Evolutionary conservation across 2,797 vertebrate species (phyloP).

Genomic region (Petrocephalus sullivani): DNA sequence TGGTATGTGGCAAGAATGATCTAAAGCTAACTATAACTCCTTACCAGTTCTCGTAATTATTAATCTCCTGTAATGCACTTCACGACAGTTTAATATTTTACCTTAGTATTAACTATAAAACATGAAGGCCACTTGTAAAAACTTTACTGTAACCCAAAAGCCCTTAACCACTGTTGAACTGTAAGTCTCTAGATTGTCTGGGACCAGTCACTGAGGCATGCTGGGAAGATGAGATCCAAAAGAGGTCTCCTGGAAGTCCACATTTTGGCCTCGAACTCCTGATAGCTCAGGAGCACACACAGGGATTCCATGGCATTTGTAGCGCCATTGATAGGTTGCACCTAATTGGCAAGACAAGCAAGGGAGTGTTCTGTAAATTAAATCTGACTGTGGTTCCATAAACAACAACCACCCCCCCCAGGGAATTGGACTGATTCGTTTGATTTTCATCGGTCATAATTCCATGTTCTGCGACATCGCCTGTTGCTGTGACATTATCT

Average conservation of each 20-base stretch:
- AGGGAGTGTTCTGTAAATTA: not conserved
- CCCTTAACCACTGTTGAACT: constrained; percentile 81
- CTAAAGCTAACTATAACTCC: not conserved
- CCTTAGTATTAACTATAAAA: not conserved
- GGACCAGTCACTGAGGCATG: constrained; percentile 94
- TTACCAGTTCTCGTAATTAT: not conserved
- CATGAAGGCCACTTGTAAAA: constrained; percentile 4
- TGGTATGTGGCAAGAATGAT: not conserved
- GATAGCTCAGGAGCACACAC: constrained; percentile 65
- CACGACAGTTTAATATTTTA: not conserved
- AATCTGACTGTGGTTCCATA: not conserved
- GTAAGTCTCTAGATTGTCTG: constrained; percentile 81
- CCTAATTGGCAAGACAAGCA: not conserved
- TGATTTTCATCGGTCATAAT: not conserved
- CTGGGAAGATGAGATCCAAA: constrained; percentile 88
- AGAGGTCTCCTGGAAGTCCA: constrained; percentile 87
- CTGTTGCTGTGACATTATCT: not conserved
- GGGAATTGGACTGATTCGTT: not conserved
- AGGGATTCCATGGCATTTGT: not conserved
- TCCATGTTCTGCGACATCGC: not conserved
- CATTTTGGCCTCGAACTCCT: constrained; percentile 88
- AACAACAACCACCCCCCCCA: not conserved
- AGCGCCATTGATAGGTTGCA: not conserved
- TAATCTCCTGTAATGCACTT: not conserved
- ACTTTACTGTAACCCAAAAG: constrained; percentile 94